Evolutionary conservation across 2,797 vertebrate genomes (phyloP).

Genomic region (Hirundo rustica): DNA sequence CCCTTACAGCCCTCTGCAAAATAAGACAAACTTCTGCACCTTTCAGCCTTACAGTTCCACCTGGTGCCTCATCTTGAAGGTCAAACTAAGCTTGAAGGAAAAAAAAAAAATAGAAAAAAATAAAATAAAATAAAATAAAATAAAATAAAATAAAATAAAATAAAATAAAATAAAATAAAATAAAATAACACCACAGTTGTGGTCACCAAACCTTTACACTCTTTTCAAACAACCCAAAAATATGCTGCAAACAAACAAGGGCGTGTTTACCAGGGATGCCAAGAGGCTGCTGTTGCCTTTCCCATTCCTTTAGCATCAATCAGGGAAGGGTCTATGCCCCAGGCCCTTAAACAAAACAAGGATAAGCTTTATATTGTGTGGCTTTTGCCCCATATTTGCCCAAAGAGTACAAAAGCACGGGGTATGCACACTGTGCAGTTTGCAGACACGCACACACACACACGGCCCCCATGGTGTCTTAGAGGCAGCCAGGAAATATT

Average conservation of each 20-base stretch:
- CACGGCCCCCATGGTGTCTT: neutral
- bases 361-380: neutral
- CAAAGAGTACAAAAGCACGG: neutral
- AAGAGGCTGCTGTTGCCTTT: neutral
- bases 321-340: neutral
- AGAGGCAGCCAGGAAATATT: constrained; percentile 18
- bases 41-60: neutral
- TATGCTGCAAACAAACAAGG: neutral
- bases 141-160: too few relatives aligned
- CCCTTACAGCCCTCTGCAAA: neutral
- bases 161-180: too few relatives aligned
- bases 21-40: neutral
- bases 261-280: neutral
- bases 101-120: too few relatives aligned
- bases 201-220: neutral
- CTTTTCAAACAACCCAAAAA: neutral
- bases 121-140: too few relatives aligned
- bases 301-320: neutral
- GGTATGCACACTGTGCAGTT: neutral
- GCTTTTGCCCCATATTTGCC: neutral
- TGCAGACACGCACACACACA: neutral
- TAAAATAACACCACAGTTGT: too few relatives aligned
- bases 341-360: neutral
- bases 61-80: neutral
- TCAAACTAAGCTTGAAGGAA: neutral